phyloP scores from a whole-genome alignment of 2,888 invertebrate genomes.

The Dendrolimus houi region DNA sequence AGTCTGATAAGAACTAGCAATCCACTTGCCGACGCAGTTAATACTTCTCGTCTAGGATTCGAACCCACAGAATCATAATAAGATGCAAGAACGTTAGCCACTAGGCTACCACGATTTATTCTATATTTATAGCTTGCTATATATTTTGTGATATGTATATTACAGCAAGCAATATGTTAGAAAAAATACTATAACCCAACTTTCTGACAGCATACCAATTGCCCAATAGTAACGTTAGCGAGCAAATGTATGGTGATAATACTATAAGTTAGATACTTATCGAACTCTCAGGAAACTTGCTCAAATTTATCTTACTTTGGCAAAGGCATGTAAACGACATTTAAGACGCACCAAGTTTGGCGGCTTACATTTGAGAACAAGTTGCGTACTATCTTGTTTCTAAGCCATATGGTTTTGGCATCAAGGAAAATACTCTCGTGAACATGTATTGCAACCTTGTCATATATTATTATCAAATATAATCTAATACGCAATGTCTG shows the following conservation, averaged over 20 bases:
- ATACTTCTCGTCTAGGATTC: too few species aligned
- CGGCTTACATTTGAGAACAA: slow-evolving; percentile 2
- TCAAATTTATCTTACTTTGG: slow-evolving; percentile 29
- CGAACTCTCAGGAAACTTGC: slow-evolving; percentile 26
- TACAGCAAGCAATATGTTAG: neutral
- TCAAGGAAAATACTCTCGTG: neutral
- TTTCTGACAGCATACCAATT: slow-evolving; percentile 11
- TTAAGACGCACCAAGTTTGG: slow-evolving; percentile 14
- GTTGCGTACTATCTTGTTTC: neutral
- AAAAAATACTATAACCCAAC: neutral
- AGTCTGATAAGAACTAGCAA: too few species aligned
- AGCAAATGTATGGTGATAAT: slow-evolving; percentile 26
- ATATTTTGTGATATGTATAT: too few species aligned
- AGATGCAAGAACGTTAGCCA: too few species aligned
- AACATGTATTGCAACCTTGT: neutral
- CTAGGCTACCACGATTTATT: too few species aligned
- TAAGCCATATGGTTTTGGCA: neutral
- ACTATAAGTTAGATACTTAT: slow-evolving; percentile 29
- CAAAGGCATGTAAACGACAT: slow-evolving; percentile 24
- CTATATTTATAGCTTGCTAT: too few species aligned
- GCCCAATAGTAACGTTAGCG: slow-evolving; percentile 24
- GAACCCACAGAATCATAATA: too few species aligned
- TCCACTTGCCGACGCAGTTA: too few species aligned
- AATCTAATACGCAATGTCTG: neutral
- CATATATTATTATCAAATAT: neutral